A percentile compares a stretch with the other conserved stretches of the same genome.
These are phyloP conservation scores for Lates japonicus DNA, from an alignment of 2,797 vertebrate species.

Conservation along the genomic window DNA sequence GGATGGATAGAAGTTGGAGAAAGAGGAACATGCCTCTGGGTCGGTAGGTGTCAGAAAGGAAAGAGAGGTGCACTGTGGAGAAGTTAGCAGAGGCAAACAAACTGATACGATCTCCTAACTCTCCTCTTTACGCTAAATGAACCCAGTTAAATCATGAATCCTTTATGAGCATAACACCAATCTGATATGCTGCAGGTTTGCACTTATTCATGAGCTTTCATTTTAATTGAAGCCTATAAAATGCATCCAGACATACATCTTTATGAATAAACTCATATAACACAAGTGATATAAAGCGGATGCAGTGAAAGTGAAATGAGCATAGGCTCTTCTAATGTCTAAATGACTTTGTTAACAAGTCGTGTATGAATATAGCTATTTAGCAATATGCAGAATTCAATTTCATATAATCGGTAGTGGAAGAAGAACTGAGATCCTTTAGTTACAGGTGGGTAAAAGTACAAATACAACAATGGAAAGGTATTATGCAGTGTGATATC, in stretches of 20 bases:
- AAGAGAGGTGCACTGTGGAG: constrained; percentile 32
- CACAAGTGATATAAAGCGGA: neutral
- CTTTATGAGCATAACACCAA: neutral
- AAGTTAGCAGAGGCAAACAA: constrained; percentile 4
- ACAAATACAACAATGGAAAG: neutral
- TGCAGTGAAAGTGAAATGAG: neutral
- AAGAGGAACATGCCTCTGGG: constrained; percentile 40
- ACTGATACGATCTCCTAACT: neutral
- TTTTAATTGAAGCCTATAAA: neutral
- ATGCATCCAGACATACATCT: neutral
- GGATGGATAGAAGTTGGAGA: constrained; percentile 25
- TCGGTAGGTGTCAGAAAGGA: constrained; percentile 39
- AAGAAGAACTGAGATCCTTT: neutral
- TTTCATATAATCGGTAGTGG: neutral
- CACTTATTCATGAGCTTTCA: neutral
- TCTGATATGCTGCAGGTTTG: neutral
- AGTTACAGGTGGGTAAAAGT: neutral
- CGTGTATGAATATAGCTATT: neutral
- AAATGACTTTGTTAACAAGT: neutral
- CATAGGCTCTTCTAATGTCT: neutral
- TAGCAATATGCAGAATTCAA: neutral
- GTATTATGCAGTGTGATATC: neutral
- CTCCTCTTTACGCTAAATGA: neutral
- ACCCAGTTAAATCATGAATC: neutral
- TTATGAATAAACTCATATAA: neutral